Conservation (phyloP, 2,113 vertebrate species). For the Bubo bubo region DNA sequence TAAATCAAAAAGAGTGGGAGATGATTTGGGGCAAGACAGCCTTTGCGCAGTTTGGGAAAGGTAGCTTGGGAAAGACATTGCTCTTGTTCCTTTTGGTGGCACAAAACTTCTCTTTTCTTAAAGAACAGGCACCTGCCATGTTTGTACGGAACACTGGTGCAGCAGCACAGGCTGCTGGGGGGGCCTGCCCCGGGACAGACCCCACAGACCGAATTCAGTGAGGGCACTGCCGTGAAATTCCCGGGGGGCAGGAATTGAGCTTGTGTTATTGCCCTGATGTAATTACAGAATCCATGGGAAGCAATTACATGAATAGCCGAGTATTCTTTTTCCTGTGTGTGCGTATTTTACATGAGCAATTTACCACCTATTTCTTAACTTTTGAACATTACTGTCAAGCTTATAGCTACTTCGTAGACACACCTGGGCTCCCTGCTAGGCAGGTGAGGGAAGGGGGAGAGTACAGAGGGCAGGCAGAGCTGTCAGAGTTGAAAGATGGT, state of each 20-base stretch:
- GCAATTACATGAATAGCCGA: background rate
- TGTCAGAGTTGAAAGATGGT: background rate
- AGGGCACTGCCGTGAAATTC: background rate
- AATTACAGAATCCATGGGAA: background rate
- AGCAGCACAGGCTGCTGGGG: background rate
- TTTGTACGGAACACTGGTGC: background rate
- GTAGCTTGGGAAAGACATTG: background rate
- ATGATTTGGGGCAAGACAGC: background rate
- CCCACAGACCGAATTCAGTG: background rate
- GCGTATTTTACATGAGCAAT: background rate
- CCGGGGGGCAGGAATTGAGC: background rate
- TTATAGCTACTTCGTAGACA: background rate
- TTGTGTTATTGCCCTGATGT: background rate
- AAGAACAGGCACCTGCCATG: background rate
- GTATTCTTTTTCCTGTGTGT: background rate
- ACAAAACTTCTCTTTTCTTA: background rate
- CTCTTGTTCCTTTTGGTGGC: background rate
- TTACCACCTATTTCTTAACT: background rate
- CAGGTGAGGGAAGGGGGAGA: background rate
- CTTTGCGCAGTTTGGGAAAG: background rate
- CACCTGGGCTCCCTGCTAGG: background rate
- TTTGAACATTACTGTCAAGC: background rate
- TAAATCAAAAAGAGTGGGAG: background rate
- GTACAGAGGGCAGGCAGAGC: background rate
- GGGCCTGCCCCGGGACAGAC: background rate